phyloP scores from a whole-genome alignment of 2,113 vertebrate genomes.

The Geothlypis trichas region DNA sequence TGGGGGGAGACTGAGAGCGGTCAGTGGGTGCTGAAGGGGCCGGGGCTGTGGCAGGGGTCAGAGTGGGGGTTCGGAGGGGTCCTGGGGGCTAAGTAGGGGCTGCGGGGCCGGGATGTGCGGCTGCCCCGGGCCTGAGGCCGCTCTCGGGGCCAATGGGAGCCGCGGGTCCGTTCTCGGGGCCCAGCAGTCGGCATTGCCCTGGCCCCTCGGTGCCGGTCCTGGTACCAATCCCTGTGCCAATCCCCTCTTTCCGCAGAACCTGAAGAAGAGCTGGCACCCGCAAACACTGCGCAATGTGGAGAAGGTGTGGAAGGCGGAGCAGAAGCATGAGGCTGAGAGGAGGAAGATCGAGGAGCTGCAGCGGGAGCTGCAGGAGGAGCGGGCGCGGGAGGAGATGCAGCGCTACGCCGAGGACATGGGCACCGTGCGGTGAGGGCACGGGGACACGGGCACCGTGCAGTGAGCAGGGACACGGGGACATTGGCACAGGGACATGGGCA shows the following conservation, averaged over 20 bases:
- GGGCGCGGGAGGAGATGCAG: conserved; percentile 93
- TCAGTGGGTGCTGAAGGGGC: too few relatives aligned
- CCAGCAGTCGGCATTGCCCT: not conserved
- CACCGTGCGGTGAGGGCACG: not conserved
- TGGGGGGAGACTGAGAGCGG: too few relatives aligned
- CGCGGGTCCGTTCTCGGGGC: not conserved
- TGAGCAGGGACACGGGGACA: too few relatives aligned
- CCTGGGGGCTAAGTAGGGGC: too few relatives aligned
- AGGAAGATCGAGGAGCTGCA: conserved; percentile 98
- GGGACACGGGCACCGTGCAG: not conserved
- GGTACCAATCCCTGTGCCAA: not conserved
- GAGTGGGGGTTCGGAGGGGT: not conserved
- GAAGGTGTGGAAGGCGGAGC: conserved; percentile 97
- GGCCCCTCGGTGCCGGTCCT: not conserved
- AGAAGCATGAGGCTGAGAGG: conserved; percentile 90
- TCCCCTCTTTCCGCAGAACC: conserved; percentile 72
- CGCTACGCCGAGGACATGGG: conserved; percentile 84
- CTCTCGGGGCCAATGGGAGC: not conserved
- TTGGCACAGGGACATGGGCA: too few relatives aligned
- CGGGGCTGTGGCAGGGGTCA: not conserved
- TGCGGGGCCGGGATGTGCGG: not conserved
- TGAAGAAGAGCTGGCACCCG: conserved; percentile 99
- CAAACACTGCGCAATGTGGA: conserved; percentile 98
- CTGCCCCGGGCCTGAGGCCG: not conserved
- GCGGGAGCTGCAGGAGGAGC: conserved; percentile 90